Evolutionary conservation across 2,888 invertebrate species (phyloP), one percentile per base, ranked within the genome.

Genomic region (Metallyticus violacea): DNA sequence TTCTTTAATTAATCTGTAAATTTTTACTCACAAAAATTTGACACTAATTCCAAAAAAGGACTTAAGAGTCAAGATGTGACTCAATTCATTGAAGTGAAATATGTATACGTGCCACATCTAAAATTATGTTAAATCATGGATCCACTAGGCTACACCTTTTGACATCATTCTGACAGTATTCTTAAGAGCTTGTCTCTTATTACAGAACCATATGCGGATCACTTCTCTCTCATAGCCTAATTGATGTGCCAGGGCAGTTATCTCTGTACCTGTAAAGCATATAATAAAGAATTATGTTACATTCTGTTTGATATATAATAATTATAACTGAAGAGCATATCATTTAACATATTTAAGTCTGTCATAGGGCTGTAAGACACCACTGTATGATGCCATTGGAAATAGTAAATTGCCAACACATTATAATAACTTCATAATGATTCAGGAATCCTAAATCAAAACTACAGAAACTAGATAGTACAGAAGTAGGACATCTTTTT

Each of bases 121-220:
- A 15, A 62, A 6, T 62, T 15, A 15, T 62, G 15, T 62, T 62
- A 15, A 62, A 15, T 62, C 40, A 15, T 62, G 40, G 15, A 62
- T 76, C 26, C 79, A 77, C 85, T 87, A 88, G 28, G 87, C 88
- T 40, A 89, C 88, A 89, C 96, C 96, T 93, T 96, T 97, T 85
- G 96, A 96, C 97, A 97, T 97, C 97, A 97, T 97, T 90, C 97
- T 94, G 89, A 98, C 98, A n/a, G 99, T 98, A 91, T 99, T 99
- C 92, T 99, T 99, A 89, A 99, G 94, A 1, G 99, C 98, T 92
- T 99, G 99, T 86, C 99, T 94, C 92, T 99, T 99, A 93, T 99
- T 99, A 93, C 99, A 99, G 93, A 99, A 99, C 99, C 99, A 99
- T 93, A 99, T 99, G 92, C 99, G 94, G 90, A 99, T 99, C 85